These are phyloP conservation scores for Atrina japonica DNA, from an alignment of 2,888 invertebrate species.

Conservation along the genomic window DNA sequence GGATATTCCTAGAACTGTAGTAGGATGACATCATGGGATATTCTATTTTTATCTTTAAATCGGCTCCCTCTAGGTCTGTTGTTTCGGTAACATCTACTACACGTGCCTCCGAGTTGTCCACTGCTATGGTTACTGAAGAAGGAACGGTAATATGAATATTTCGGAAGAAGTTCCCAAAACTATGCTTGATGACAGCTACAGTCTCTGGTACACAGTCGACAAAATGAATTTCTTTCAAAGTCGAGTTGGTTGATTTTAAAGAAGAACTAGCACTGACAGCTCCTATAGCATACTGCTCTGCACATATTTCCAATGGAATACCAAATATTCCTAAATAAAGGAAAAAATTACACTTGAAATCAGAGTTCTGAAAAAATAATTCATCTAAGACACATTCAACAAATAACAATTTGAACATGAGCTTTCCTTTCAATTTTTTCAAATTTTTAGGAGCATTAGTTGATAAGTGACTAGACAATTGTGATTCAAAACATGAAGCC, in stretches of 20 bases:
- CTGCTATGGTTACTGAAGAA: neutral
- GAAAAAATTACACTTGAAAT: too few species aligned
- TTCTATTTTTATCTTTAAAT: neutral
- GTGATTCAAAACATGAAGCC: too few species aligned
- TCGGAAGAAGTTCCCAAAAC: neutral
- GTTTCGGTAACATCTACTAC: neutral
- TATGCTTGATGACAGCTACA: conserved; percentile 13
- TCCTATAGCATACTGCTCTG: conserved; percentile 36
- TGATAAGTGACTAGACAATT: too few species aligned
- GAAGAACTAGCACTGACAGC: conserved; percentile 8
- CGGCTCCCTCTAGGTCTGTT: neutral
- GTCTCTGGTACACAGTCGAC: conserved; percentile 19
- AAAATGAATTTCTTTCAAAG: conserved; percentile 42
- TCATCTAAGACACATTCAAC: too few species aligned
- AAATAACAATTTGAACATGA: neutral
- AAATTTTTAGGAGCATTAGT: neutral
- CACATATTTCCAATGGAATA: conserved; percentile 38
- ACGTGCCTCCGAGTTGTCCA: neutral
- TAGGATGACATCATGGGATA: neutral
- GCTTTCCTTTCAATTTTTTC: neutral
- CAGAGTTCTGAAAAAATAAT: too few species aligned
- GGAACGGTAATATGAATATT: neutral
- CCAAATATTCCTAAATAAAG: conserved; percentile 32
- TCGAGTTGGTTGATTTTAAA: neutral
- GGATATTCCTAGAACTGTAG: neutral